A percentile compares a stretch with the other conserved stretches of the same genome.
These are phyloP conservation scores for Nymphalis urticae DNA, from an alignment of 2,888 invertebrate genomes.

Conservation along the genomic window DNA sequence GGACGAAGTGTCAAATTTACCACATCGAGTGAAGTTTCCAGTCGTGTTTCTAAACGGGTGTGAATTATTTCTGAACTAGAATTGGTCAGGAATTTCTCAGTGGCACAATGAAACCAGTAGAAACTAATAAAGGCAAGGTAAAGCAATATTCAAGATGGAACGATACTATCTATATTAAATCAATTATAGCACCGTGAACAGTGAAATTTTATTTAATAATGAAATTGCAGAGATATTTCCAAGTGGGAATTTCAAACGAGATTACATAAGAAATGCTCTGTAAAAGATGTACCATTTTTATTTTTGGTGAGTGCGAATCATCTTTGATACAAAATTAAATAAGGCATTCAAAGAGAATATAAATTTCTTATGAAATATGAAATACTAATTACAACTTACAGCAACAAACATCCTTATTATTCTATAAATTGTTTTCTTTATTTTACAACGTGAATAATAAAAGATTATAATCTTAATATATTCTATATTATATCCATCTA, in stretches of 20 bases:
- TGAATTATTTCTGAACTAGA: slow-evolving; percentile 29
- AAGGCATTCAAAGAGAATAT: slow-evolving; percentile 3
- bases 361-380: no score
- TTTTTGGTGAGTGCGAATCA: slow-evolving; percentile 15
- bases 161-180: slow-evolving; percentile 12
- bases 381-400: no score
- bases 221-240: slow-evolving; percentile 10
- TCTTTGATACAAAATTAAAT: slow-evolving; percentile 14
- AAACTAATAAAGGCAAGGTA: slow-evolving; percentile 33
- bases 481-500: no score
- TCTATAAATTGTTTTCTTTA: no score
- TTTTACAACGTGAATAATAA: no score
- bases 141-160: slow-evolving; percentile 4
- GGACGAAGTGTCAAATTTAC: slow-evolving; percentile 5
- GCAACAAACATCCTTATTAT: no score
- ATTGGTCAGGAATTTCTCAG: slow-evolving; percentile 22
- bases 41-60: slow-evolving; percentile 12
- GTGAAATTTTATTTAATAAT: slow-evolving; percentile 17
- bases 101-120: slow-evolving; percentile 25
- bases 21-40: background rate
- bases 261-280: slow-evolving; percentile 15
- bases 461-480: no score
- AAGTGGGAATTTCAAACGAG: slow-evolving; percentile 18
- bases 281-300: slow-evolving; percentile 14
- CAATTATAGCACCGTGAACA: slow-evolving; percentile 16